Base-by-base conservation (phyloP, 2,797 vertebrate species). In the Eulemur rubriventer region DNA sequence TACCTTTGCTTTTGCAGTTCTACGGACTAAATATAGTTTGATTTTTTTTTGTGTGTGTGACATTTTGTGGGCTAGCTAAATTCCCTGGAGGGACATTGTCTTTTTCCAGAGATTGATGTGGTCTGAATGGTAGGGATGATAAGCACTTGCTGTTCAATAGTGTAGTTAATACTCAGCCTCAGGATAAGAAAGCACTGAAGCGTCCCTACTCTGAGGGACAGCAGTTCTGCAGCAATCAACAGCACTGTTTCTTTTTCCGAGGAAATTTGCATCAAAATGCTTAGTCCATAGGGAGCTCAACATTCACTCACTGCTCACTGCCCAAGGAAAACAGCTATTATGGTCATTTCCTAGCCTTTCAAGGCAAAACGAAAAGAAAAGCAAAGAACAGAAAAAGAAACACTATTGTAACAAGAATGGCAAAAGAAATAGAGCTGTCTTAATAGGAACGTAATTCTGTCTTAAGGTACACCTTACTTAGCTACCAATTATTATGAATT, bases 131-230 rank as follows among this genome's bases (percentile, higher is more conserved):
- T 91, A 93, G 93, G 80, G 80, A 97, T 95, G 98, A 98, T 97
- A 97, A 97, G 97, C 94, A 96, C 97, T 98, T 96, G 95, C 97
- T 98, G 97, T 97, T 98, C 98, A 97, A 91, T 94, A 97, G 97
- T 96, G 98, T 98, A 97, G 97, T 98, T 98, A 98, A 98, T 98
- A 94, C 94, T 97, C 96, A 98, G 96, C 97, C 98, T 94, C 87
- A n/a, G 95, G 97, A 97, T 88, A 96, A 94, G 90, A 97, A 87
- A 96, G 96, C 97, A 98, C 76, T 86, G 97, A 98, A 97, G 97
- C 98, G 96, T 98, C 96, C 95, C 83, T 87, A 59, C 88, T 91
- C 96, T 33, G 93, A 97, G 96, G 97, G 69, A 52, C 59, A 33
- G 52, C 91, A 94, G 83, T 93, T 98, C 94, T 91, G 93, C 96